Conservation (phyloP, 64 coral and sea anemone species). For the Montipora sp. region DNA sequence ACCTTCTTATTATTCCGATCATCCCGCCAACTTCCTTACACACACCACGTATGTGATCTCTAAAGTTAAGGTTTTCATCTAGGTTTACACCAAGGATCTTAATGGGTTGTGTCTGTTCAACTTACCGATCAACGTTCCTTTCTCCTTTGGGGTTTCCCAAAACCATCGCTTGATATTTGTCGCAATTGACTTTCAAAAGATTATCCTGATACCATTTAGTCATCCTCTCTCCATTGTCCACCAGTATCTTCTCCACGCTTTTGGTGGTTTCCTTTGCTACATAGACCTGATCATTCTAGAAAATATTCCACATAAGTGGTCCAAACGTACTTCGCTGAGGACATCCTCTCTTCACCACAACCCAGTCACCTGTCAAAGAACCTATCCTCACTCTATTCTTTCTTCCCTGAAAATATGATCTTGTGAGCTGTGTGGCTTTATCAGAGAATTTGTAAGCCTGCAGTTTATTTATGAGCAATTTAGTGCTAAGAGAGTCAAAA, state of each 20-base stretch:
- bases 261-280: background rate
- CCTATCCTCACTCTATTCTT: constrained; percentile 46
- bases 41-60: background rate
- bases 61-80: constrained; percentile 8
- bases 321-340: constrained; percentile 32
- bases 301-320: constrained; percentile 11
- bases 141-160: background rate
- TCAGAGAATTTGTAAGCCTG: constrained; percentile 37
- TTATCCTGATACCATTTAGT: constrained; percentile 2
- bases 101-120: constrained; percentile 1
- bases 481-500: constrained; percentile 49
- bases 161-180: constrained; percentile 1
- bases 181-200: background rate
- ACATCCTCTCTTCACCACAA: constrained; percentile 28
- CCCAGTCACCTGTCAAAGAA: constrained; percentile 18
- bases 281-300: background rate
- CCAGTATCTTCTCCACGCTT: background rate
- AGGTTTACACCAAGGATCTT: background rate
- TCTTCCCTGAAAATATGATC: constrained; percentile 47
- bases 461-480: constrained; percentile 42
- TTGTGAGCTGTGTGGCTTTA: constrained; percentile 28
- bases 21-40: constrained; percentile 30
- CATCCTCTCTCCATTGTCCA: constrained; percentile 1
- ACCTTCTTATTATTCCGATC: constrained; percentile 61
- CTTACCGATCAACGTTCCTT: background rate